Evolutionary conservation across 2,888 invertebrate species (phyloP), one percentile per base, ranked within the genome.

Genomic region (Lycocerus yunnanus): DNA sequence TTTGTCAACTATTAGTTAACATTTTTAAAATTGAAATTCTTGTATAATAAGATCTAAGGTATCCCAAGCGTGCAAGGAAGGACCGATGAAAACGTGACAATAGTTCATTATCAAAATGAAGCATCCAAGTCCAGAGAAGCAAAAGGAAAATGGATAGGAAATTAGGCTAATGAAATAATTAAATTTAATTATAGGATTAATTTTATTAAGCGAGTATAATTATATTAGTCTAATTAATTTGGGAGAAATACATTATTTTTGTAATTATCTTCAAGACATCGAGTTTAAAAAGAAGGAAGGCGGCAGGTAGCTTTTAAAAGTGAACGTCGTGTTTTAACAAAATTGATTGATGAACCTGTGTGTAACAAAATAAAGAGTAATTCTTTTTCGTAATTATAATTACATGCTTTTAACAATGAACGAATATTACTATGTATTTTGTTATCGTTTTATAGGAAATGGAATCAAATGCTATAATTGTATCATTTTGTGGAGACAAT

Each of bases 41-140:
- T 66, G 43, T 59, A 68, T 27, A 24, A 24, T 24, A 68, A 63
- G 68, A 68, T 72, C 72, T 61, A 60, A 72, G 70, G 68, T 69
- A 70, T 68, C 75, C 68, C 70, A 66, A 65, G 72, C 66, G 66
- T 65, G 58, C 18, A 61, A 70, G 66, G 72, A 72, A 73, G 67
- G 68, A 75, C 68, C 60, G 75, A 69, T 20, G 72, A 65, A 63
- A 67, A 76, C 78, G 76, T 78, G 78, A 78, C 78, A 78, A 76
- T 76, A 76, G 75, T 73, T 76, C 76, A 78, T 78, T 78, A 78
- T 76, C 72, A 76, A 78, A 76, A 74, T 76, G 75, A 73, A 76
- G 60, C 71, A 65, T 68, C 68, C 63, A 61, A 15, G 65, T 63
- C 65, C 24, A 66, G 66, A 16, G 69, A 21, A 43, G 43, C 15